Evolutionary conservation across 2,888 invertebrate species (phyloP).

Genomic region (Lithophane socia): DNA sequence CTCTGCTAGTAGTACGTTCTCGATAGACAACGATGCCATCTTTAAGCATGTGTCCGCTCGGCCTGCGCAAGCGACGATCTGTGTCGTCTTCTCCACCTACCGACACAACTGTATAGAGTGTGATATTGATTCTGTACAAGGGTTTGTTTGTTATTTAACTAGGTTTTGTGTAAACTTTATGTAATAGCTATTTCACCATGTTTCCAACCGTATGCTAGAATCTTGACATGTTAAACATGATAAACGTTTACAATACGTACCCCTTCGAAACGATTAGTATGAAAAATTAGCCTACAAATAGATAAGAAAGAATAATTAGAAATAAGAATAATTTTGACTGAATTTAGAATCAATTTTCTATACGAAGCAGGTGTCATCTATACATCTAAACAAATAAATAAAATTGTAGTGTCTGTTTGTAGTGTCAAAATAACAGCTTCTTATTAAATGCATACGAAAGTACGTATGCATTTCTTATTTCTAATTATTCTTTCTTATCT

Average conservation of each 20-base stretch:
- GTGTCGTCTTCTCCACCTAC: conserved; percentile 81
- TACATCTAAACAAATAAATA: too few relatives aligned
- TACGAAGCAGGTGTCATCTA: not conserved
- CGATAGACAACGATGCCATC: conserved; percentile 85
- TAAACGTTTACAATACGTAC: not conserved
- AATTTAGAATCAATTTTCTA: not conserved
- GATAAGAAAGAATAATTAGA: not conserved
- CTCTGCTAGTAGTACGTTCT: conserved; percentile 85
- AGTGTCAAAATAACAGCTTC: too few relatives aligned
- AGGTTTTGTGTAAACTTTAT: not conserved
- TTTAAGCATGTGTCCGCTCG: conserved; percentile 86
- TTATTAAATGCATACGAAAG: too few relatives aligned
- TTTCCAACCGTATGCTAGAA: too few relatives aligned
- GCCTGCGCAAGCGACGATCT: conserved; percentile 81
- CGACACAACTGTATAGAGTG: conserved; percentile 55
- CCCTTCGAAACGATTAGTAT: not conserved
- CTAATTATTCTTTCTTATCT: not conserved
- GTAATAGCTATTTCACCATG: not conserved
- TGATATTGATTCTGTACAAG: conserved; percentile 29
- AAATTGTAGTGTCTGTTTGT: too few relatives aligned
- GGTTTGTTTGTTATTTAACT: not conserved
- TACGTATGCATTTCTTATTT: too few relatives aligned
- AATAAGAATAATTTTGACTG: not conserved
- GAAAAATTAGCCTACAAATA: not conserved
- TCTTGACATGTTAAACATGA: too few relatives aligned